phyloP scores from a whole-genome alignment of 53 echinoderm and acorn worm genomes.

The Antedon mediterranea region DNA sequence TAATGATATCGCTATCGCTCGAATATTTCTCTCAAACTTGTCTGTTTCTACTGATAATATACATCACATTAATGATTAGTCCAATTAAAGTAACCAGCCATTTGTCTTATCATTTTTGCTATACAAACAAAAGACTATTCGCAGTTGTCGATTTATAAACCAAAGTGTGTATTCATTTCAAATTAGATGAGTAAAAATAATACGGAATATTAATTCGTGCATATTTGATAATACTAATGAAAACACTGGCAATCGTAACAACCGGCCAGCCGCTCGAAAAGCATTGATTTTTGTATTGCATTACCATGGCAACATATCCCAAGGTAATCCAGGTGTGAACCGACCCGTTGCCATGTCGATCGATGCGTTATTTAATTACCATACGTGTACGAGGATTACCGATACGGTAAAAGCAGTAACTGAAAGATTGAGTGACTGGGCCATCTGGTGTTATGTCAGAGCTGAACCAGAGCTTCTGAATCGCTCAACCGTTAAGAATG shows the following conservation, averaged over 20 bases:
- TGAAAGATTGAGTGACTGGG: background rate
- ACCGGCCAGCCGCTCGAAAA: background rate
- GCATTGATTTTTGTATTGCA: background rate
- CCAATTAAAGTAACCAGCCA: background rate
- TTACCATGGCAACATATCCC: background rate
- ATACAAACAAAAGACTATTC: background rate
- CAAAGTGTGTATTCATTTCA: too few species aligned
- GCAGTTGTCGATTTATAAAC: too few species aligned
- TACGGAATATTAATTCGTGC: background rate
- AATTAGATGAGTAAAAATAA: background rate
- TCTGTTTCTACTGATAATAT: background rate
- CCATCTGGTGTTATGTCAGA: slow-evolving; percentile 1
- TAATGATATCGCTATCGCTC: background rate
- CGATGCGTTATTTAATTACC: background rate
- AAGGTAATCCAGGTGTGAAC: background rate
- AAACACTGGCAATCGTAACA: background rate
- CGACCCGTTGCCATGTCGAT: background rate
- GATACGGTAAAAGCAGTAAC: background rate
- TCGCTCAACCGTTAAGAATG: background rate
- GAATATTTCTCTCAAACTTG: background rate
- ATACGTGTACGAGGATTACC: background rate
- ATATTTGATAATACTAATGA: background rate
- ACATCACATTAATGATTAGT: background rate
- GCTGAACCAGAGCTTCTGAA: background rate
- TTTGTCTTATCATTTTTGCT: background rate